These are phyloP conservation scores for Okapia johnstoni DNA, from an alignment of 2,113 vertebrate genomes.

Conservation along the genomic window DNA sequence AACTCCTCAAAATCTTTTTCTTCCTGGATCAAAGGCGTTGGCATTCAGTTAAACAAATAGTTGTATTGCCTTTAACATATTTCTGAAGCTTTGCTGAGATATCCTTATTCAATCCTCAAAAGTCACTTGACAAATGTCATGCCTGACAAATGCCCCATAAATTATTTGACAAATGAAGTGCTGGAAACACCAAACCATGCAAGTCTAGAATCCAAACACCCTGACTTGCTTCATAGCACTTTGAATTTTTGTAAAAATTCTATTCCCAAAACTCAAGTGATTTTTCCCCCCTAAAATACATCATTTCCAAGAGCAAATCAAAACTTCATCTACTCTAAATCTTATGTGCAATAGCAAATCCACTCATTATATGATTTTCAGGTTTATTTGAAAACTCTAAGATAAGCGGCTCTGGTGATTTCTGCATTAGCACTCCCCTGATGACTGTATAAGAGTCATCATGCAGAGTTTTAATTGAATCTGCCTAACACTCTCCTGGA, in stretches of 20 bases:
- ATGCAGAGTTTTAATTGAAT: conserved; percentile 55
- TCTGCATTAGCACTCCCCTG: conserved; percentile 7
- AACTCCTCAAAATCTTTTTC: not conserved
- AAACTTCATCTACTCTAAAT: not conserved
- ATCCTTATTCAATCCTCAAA: not conserved
- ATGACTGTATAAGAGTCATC: not conserved
- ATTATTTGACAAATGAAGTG: not conserved
- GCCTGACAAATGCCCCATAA: not conserved
- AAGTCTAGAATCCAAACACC: not conserved
- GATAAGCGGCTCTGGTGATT: not conserved
- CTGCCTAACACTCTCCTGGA: conserved; percentile 10
- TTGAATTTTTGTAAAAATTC: not conserved
- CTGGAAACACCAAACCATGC: not conserved
- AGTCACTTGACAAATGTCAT: not conserved
- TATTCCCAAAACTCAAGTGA: not conserved
- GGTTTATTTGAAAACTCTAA: conserved; percentile 3
- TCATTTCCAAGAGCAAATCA: not conserved
- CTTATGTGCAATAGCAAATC: not conserved
- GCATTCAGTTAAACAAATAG: not conserved
- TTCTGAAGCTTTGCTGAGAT: not conserved
- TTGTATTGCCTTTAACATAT: not conserved
- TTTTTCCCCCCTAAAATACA: not conserved
- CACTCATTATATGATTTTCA: conserved; percentile 4
- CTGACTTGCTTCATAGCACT: not conserved
- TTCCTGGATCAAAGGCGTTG: not conserved